Percentiles rank a stretch among this genome's conserved stretches.
These are phyloP conservation scores for Eupithecia inturbata DNA, from an alignment of 2,888 invertebrate genomes.

Conservation along the genomic window DNA sequence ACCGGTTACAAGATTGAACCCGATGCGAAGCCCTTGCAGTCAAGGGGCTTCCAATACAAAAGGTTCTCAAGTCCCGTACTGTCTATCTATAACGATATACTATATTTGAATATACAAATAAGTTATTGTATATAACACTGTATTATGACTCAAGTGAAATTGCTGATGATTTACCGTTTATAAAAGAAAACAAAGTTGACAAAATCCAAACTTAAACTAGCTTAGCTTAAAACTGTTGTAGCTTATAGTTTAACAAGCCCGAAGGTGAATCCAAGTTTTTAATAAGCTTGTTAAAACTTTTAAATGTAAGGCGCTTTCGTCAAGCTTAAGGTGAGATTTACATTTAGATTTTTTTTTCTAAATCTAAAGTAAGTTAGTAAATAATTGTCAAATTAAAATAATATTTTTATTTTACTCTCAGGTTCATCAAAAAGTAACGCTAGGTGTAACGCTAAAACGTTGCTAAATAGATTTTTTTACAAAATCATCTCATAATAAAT, in stretches of 20 bases:
- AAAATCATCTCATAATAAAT: too few species aligned
- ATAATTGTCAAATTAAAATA: not conserved
- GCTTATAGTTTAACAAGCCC: not conserved
- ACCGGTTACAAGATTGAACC: constrained; percentile 1
- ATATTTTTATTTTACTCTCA: not conserved
- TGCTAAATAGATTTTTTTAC: not conserved
- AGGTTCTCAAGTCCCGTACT: not conserved
- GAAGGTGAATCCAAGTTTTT: constrained; percentile 10
- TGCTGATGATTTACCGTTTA: not conserved
- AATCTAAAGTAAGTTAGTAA: too few species aligned
- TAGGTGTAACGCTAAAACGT: not conserved
- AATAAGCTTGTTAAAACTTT: constrained; percentile 9
- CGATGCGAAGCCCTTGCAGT: constrained; percentile 43
- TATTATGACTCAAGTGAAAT: not conserved
- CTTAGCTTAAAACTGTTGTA: not conserved
- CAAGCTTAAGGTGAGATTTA: constrained; percentile 1
- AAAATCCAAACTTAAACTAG: not conserved
- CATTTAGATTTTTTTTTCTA: too few species aligned
- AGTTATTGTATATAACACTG: not conserved
- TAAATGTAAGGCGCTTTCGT: not conserved
- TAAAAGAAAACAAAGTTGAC: not conserved
- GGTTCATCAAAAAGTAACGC: not conserved
- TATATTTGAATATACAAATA: not conserved
- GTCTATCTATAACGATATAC: not conserved
- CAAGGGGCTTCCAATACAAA: constrained; percentile 36